Base-by-base conservation (phyloP, 2,797 vertebrate species). In the Aplochiton taeniatus region DNA sequence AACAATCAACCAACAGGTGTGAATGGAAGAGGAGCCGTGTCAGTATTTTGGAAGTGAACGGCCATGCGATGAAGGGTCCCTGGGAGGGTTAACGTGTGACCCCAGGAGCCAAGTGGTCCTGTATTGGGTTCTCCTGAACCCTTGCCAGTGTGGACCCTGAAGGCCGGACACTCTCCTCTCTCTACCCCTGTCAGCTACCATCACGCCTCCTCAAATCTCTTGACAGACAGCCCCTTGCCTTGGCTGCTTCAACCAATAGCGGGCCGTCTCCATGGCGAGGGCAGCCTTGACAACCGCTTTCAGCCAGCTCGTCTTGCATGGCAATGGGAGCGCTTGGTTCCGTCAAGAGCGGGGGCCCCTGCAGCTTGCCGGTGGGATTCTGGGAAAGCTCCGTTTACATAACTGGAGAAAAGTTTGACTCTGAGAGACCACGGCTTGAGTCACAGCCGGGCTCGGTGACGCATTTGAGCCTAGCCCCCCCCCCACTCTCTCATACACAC, bases 201-300 rank as follows among this genome's bases (percentile, higher is more conserved):
- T 88, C 66, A 64, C 5, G 61, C 19, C 68, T 11, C 14, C 57
- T 3, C 63, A 75, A 74, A 52, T 72, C 65, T 62, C 52, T 16
- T 82, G 83, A 81, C 59, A 3, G 74, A 80, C 78, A 60, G 70
- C 63, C 76, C 73, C 54, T 56, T 68, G 70, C 70, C 80, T 78
- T 10, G 74, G 71, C 77, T 57, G 68, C 79, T 81, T 66, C 72
- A 81, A 70, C 71, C 68, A 69, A 81, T 85, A 77, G 80, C 61
- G 1, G 46, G 61, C 61, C 5, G 63, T 83, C 75, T 73, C 72
- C 54, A 68, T 77, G 63, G 63, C 19, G 41, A 77, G 69, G 60
- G 75, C 43, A 65, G 79, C 76, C 77, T 82, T 78, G 87, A 81
- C 73, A 73, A 57, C 41, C 73, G 57, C 64, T 65, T 77, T 59